Conservation (phyloP, 2,113 vertebrate genomes). For the Pedetes capensis region DNA sequence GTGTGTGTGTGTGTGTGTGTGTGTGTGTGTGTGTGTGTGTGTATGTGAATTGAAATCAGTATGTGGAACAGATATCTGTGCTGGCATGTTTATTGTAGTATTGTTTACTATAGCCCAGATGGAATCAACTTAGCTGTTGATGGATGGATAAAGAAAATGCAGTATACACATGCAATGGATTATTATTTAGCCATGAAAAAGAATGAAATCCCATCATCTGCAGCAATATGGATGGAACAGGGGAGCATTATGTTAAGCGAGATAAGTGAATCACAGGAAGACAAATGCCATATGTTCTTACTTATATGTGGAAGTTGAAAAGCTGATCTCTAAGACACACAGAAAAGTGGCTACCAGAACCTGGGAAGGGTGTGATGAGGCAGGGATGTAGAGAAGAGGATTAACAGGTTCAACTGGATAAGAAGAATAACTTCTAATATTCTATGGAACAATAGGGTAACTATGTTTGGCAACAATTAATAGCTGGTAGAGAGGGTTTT, state of each 20-base stretch:
- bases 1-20: too few relatives aligned
- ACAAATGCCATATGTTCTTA: not conserved
- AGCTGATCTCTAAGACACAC: not conserved
- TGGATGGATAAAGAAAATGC: not conserved
- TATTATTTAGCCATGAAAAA: not conserved
- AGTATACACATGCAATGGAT: too few relatives aligned
- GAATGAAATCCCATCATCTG: not conserved
- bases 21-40: too few relatives aligned
- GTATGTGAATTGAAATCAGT: too few relatives aligned
- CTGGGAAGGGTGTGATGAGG: not conserved
- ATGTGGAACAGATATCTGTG: not conserved
- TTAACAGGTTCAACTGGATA: not conserved
- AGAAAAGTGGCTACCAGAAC: not conserved
- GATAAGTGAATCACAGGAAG: not conserved
- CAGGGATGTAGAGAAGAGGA: not conserved
- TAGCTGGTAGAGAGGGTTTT: not conserved
- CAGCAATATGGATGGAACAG: not conserved
- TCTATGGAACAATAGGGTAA: not conserved
- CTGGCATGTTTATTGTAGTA: not conserved
- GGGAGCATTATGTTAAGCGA: not conserved
- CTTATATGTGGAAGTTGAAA: not conserved
- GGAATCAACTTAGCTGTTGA: not conserved
- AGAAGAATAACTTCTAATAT: not conserved
- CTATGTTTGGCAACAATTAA: not conserved
- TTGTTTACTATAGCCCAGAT: too few relatives aligned